Evolutionary conservation across 2,888 invertebrate genomes (phyloP).

Genomic region (Odontocolon sp.): DNA sequence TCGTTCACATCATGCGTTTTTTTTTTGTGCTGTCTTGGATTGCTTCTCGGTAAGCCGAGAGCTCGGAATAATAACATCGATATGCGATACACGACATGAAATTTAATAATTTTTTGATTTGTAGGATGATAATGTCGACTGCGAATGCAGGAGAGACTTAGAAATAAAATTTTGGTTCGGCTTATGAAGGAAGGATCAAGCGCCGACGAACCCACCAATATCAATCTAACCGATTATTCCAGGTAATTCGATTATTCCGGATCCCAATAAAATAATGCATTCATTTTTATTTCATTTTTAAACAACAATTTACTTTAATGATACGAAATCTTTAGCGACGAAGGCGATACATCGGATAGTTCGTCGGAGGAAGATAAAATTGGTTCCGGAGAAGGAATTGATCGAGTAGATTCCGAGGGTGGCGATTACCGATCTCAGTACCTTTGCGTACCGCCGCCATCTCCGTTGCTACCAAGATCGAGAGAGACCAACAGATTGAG

Average conservation of each 20-base stretch:
- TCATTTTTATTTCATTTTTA: background rate
- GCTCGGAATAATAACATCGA: background rate
- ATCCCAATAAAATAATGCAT: background rate
- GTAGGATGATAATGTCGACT: conserved; percentile 36
- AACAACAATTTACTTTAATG: background rate
- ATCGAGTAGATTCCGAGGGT: conserved; percentile 63
- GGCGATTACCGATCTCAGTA: conserved; percentile 72
- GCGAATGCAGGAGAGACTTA: conserved; percentile 85
- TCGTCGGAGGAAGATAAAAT: conserved; percentile 83
- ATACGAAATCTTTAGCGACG: conserved; percentile 83
- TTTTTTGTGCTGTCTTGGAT: conserved; percentile 22
- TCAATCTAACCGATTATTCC: conserved; percentile 92
- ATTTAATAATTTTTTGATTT: background rate
- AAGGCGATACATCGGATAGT: conserved; percentile 89
- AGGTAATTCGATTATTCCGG: conserved; percentile 85
- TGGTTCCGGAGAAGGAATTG: conserved; percentile 72
- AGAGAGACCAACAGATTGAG: conserved; percentile 66
- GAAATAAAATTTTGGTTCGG: conserved; percentile 90
- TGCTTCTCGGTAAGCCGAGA: conserved; percentile 43
- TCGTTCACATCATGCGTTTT: background rate
- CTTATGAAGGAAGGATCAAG: conserved; percentile 92
- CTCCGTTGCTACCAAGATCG: conserved; percentile 84
- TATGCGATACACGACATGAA: background rate
- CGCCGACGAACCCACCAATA: conserved; percentile 94
- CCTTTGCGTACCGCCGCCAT: conserved; percentile 86